Evolutionary conservation across 2,888 invertebrate species (phyloP).

Genomic region (Parnassius glacialis): DNA sequence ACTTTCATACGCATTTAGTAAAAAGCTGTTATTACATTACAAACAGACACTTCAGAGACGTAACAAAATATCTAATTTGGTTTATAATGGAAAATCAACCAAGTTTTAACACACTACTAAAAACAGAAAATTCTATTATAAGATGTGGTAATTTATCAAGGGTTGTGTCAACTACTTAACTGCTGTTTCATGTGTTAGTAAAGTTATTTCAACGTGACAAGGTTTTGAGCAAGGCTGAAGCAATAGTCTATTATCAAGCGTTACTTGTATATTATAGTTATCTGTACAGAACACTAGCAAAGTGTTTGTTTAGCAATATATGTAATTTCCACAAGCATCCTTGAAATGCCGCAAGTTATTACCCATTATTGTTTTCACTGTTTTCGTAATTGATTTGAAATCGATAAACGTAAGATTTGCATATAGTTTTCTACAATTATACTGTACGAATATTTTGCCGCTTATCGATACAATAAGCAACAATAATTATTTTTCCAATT

Average conservation of each 20-base stretch:
- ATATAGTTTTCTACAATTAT: background rate
- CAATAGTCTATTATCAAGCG: slow-evolving; percentile 13
- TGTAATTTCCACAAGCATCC: slow-evolving; percentile 17
- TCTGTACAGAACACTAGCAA: slow-evolving; percentile 4
- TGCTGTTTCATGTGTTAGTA: slow-evolving; percentile 1
- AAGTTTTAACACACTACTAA: too few relatives aligned
- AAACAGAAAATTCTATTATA: too few relatives aligned
- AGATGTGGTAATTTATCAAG: too few relatives aligned
- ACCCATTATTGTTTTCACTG: slow-evolving; percentile 6
- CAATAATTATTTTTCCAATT: too few relatives aligned
- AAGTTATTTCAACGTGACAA: slow-evolving; percentile 20
- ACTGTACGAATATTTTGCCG: background rate
- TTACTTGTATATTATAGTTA: slow-evolving; percentile 1
- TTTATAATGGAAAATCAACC: too few relatives aligned
- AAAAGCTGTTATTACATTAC: too few relatives aligned
- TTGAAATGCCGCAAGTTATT: slow-evolving; percentile 17
- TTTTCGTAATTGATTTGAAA: background rate
- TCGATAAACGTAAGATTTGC: background rate
- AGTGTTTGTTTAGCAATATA: slow-evolving; percentile 20
- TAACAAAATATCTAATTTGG: too few relatives aligned
- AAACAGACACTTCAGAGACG: too few relatives aligned
- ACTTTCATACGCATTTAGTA: too few relatives aligned
- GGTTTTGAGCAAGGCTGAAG: slow-evolving; percentile 18
- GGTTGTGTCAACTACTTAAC: too few relatives aligned
- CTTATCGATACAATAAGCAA: background rate